Base-by-base conservation (phyloP, 2,113 vertebrate genomes). In the Carlito syrichta region DNA sequence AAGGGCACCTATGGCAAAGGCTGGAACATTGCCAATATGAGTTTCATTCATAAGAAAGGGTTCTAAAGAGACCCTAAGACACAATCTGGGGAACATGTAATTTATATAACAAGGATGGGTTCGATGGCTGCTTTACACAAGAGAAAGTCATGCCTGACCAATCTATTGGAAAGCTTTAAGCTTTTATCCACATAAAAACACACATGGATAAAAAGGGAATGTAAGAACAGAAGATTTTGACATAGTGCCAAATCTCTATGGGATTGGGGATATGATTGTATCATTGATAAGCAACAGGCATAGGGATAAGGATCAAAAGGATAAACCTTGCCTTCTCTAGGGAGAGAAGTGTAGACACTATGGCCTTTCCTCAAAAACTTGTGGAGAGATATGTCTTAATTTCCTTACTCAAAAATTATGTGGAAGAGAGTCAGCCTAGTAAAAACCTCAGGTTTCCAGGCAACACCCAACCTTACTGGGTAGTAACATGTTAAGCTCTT, bases 361-460 rank as follows among this genome's bases (percentile, higher is more conserved):
- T 62, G n/a, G 48, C 48, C 27, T 77, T 16, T 8, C 81, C n/a
- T 2, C 38, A 79, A 82, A 83, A 23, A 94, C 60, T 83, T 38
- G 32, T 68, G 43, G 62, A 96, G 40, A 52, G 27, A 74, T 92
- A 50, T 71, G 22, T 91, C 78, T 95, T 86, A 71, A 58, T 66
- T 90, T 74, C 74, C 14, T 79, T 84, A 94, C 76, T 83, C 68
- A 79, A 92, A 97, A 95, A 92, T 83, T 73, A 94, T 83, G 86
- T 58, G 86, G 11, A 93, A 88, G 74, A 95, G 88, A 94, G 25
- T 93, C 58, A 91, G 77, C 78, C 95, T 97, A 89, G 95, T 95
- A 91, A 97, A 98, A 97, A 60, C 56, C 85, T 94, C 52, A 93
- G 86, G 96, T 98, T 94, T 97, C 95, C 86, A 96, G 83, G 95